Evolutionary conservation across 2,113 vertebrate genomes (phyloP).

Genomic region (Gorsachius goisagi): DNA sequence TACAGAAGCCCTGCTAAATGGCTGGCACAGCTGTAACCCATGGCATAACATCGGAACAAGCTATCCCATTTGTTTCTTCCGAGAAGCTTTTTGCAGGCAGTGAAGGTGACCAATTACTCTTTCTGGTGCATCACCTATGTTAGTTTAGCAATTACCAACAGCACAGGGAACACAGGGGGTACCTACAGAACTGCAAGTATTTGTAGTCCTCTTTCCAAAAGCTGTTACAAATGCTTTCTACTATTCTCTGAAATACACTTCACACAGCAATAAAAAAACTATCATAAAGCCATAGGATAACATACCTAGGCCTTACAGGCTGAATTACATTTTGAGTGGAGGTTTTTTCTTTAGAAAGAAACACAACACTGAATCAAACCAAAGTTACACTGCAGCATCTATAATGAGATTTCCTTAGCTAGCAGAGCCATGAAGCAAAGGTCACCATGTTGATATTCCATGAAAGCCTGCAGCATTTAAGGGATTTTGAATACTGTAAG

Average conservation of each 20-base stretch:
- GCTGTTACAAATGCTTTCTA: neutral
- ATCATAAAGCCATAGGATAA: neutral
- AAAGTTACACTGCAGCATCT: neutral
- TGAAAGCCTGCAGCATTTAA: conserved; percentile 3
- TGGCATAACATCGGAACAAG: neutral
- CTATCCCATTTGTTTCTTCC: neutral
- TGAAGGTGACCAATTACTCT: neutral
- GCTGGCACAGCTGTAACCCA: neutral
- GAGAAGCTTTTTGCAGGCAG: neutral
- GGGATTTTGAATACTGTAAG: neutral
- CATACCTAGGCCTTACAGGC: neutral
- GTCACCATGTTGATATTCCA: conserved; percentile 6
- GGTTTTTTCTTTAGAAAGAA: neutral
- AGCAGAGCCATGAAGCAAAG: conserved; percentile 8
- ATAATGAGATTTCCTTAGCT: conserved; percentile 17
- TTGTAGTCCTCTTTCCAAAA: neutral
- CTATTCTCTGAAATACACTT: neutral
- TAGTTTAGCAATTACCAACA: neutral
- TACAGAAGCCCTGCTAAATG: neutral
- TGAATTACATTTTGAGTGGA: neutral
- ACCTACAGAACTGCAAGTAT: neutral
- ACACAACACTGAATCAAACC: neutral
- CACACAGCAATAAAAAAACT: neutral
- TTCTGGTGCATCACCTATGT: neutral
- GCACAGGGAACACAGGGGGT: neutral